Evolutionary conservation across 2,113 vertebrate genomes (phyloP).

Genomic region (Centrocercus urophasianus): DNA sequence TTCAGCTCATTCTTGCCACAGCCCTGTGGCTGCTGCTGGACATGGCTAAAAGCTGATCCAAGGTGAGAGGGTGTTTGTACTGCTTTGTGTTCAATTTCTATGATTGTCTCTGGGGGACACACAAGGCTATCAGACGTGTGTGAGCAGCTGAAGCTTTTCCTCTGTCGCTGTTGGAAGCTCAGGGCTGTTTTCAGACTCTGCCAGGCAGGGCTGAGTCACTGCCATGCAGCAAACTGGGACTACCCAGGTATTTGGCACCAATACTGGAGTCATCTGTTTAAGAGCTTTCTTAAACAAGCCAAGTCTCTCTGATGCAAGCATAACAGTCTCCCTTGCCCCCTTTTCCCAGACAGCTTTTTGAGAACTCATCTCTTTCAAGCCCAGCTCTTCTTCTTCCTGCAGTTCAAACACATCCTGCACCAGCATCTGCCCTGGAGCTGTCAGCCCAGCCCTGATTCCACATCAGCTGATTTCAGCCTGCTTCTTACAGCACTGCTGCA

Average conservation of each 20-base stretch:
- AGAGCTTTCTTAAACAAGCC: constrained; percentile 35
- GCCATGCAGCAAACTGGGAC: constrained; percentile 69
- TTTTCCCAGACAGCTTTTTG: not conserved
- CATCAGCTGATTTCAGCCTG: not conserved
- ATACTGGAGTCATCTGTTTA: constrained; percentile 51
- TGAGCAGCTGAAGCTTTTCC: not conserved
- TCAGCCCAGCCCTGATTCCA: not conserved
- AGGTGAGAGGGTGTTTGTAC: not conserved
- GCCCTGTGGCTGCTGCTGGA: not conserved
- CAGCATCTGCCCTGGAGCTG: constrained; percentile 40
- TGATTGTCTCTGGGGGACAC: not conserved
- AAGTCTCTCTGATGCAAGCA: constrained; percentile 2
- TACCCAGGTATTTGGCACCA: constrained; percentile 66
- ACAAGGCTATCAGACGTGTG: not conserved
- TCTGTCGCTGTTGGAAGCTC: constrained; percentile 18
- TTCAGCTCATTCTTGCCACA: not conserved
- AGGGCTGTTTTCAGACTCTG: constrained; percentile 40
- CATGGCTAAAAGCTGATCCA: not conserved
- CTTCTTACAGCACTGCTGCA: constrained; percentile 36
- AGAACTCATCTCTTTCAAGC: constrained; percentile 20
- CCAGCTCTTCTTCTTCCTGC: not conserved
- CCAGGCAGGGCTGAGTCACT: constrained; percentile 63
- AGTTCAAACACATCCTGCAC: constrained; percentile 18
- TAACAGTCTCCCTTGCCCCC: not conserved
- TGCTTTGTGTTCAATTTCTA: rapidly evolving